Conservation (phyloP, 1,140 invertebrate genomes). For the Apis mellifera region DNA sequence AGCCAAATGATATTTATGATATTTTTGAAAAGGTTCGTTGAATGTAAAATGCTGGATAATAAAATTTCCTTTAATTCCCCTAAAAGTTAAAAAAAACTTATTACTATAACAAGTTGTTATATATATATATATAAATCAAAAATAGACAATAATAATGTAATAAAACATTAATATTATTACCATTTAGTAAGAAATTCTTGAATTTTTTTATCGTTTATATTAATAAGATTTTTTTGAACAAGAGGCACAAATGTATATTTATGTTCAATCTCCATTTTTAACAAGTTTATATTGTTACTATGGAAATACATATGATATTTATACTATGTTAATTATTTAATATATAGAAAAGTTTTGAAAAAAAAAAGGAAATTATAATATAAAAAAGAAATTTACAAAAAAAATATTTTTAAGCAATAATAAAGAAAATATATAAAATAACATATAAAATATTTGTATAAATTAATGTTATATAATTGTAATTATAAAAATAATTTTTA, state of each 20-base stretch:
- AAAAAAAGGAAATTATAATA: too few species aligned
- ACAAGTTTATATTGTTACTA: constrained; percentile 26
- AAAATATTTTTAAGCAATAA: neutral
- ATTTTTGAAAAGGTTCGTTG: constrained; percentile 78
- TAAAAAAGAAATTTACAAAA: too few species aligned
- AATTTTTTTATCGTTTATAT: constrained; percentile 67
- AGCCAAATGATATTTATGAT: constrained; percentile 77
- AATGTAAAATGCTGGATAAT: constrained; percentile 78
- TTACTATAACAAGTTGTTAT: neutral
- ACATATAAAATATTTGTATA: neutral
- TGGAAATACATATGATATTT: constrained; percentile 19
- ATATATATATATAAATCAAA: constrained; percentile 8
- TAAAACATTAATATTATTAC: constrained; percentile 60
- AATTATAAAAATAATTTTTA: neutral
- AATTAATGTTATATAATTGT: neutral
- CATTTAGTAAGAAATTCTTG: constrained; percentile 76
- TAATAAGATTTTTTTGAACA: constrained; percentile 65
- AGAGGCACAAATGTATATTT: constrained; percentile 76
- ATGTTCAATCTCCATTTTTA: constrained; percentile 73
- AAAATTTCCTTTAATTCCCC: constrained; percentile 76
- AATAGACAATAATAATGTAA: neutral
- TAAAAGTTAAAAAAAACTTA: constrained; percentile 52
- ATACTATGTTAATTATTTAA: too few species aligned
- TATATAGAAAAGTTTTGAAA: too few species aligned
- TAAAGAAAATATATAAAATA: neutral